Percentiles rank a stretch among this genome's conserved stretches.
These are phyloP conservation scores for Actinemys pallida DNA, from an alignment of 2,113 vertebrate genomes.

Conservation along the genomic window DNA sequence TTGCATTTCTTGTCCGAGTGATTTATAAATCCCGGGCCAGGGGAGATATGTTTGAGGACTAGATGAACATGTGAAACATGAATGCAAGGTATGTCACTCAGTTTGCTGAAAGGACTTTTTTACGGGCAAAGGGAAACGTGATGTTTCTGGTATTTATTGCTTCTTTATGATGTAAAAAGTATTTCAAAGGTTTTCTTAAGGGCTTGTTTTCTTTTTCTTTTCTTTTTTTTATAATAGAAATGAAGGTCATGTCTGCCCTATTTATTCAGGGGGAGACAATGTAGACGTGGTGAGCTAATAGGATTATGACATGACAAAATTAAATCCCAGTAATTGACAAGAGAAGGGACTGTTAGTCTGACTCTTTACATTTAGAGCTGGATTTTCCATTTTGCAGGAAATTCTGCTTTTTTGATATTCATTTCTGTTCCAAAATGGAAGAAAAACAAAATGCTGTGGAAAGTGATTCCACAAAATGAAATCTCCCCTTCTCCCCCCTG, in stretches of 20 bases:
- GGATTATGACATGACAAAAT: neutral
- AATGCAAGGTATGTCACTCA: accelerated
- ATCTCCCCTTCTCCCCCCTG: neutral
- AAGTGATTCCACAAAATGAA: neutral
- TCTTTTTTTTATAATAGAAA: neutral
- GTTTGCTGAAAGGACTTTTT: neutral
- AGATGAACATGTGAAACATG: neutral
- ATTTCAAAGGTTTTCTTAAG: neutral
- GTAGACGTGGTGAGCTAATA: neutral
- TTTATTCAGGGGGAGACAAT: neutral
- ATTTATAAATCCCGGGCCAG: neutral
- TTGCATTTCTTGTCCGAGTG: neutral
- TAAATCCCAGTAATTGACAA: neutral
- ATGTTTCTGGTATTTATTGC: neutral
- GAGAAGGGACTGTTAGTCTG: neutral
- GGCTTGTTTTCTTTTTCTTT: neutral
- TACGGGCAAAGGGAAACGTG: neutral
- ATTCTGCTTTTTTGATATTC: neutral
- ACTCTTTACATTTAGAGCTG: neutral
- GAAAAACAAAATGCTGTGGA: neutral
- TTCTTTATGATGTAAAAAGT: neutral
- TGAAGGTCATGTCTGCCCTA: neutral
- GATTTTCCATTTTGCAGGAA: neutral
- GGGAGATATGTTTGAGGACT: neutral
- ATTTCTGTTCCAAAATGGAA: neutral